Evolutionary conservation across 2,888 invertebrate genomes (phyloP).

Genomic region (Salpingus planirostris): DNA sequence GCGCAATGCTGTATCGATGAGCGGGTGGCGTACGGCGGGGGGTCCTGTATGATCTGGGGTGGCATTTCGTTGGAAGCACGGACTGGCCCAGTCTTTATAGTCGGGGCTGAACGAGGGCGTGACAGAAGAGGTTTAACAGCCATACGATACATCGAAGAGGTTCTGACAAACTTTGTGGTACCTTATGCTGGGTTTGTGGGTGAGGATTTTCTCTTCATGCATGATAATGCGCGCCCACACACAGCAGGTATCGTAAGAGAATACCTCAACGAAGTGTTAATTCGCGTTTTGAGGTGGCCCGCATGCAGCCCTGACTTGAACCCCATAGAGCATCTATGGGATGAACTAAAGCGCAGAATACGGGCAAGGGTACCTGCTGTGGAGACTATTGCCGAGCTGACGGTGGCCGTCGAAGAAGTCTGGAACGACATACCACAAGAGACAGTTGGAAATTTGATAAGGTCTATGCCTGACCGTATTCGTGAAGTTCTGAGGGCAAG

Average conservation of each 20-base stretch:
- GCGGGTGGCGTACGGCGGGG: conserved; percentile 5
- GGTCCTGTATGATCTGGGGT: conserved; percentile 4
- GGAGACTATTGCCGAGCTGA: conserved; percentile 8
- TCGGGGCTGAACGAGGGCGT: not conserved
- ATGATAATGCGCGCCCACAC: conserved; percentile 10
- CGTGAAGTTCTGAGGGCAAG: conserved; percentile 14
- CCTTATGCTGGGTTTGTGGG: conserved; percentile 1
- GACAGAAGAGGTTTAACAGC: conserved; percentile 4
- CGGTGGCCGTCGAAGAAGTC: conserved; percentile 10
- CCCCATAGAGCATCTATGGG: conserved; percentile 20
- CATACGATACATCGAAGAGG: conserved; percentile 9
- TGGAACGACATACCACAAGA: conserved; percentile 14
- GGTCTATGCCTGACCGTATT: conserved; percentile 14
- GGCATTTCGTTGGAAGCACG: conserved; percentile 2
- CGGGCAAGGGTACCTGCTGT: conserved; percentile 3
- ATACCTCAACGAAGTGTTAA: conserved; percentile 5
- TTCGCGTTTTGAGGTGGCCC: conserved; percentile 15
- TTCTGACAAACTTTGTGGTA: conserved; percentile 10
- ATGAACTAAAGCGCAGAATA: conserved; percentile 14
- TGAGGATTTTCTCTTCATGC: conserved; percentile 6
- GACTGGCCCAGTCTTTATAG: not conserved
- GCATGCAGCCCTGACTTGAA: conserved; percentile 22
- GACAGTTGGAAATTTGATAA: conserved; percentile 9
- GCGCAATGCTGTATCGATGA: conserved; percentile 1
- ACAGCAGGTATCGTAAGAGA: conserved; percentile 7